Percentiles rank a stretch among this genome's conserved stretches.
Conservation (phyloP, 2,888 invertebrate genomes). For the Plagodis dolabraria region DNA sequence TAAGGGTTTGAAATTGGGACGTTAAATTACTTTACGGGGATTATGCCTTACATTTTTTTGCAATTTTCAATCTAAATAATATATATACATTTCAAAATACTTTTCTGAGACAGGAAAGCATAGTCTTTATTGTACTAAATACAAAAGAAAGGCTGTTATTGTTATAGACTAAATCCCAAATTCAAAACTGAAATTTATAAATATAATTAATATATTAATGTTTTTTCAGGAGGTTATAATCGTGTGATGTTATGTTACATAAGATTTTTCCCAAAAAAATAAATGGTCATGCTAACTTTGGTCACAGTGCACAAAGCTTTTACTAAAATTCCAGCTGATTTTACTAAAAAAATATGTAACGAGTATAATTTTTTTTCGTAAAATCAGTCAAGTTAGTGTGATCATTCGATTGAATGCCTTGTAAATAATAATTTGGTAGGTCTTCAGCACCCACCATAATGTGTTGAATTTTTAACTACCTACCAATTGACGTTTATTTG, state of each 20-base stretch:
- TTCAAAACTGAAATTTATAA: conserved; percentile 56
- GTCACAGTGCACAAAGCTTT: conserved; percentile 54
- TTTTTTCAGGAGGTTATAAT: conserved; percentile 71
- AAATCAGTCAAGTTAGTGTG: conserved; percentile 59
- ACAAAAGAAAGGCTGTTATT: too few species aligned
- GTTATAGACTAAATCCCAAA: conserved; percentile 28
- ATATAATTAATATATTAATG: conserved; percentile 58
- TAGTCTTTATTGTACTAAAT: too few species aligned
- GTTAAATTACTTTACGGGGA: background rate
- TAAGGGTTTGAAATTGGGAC: conserved; percentile 52
- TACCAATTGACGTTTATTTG: conserved; percentile 65
- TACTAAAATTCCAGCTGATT: conserved; percentile 44
- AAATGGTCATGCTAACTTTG: conserved; percentile 59
- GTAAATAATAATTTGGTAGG: conserved; percentile 81
- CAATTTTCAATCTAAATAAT: background rate
- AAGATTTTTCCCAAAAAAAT: conserved; percentile 55
- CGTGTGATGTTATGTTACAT: conserved; percentile 78
- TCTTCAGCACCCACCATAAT: conserved; percentile 62
- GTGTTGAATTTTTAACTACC: conserved; percentile 68
- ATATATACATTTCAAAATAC: background rate
- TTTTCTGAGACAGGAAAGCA: background rate
- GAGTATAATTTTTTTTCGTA: conserved; percentile 38
- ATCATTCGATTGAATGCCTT: conserved; percentile 74
- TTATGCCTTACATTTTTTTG: background rate
- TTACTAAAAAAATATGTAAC: conserved; percentile 37